Conservation (phyloP, 2,888 invertebrate genomes). For the Tridacna gigas region DNA sequence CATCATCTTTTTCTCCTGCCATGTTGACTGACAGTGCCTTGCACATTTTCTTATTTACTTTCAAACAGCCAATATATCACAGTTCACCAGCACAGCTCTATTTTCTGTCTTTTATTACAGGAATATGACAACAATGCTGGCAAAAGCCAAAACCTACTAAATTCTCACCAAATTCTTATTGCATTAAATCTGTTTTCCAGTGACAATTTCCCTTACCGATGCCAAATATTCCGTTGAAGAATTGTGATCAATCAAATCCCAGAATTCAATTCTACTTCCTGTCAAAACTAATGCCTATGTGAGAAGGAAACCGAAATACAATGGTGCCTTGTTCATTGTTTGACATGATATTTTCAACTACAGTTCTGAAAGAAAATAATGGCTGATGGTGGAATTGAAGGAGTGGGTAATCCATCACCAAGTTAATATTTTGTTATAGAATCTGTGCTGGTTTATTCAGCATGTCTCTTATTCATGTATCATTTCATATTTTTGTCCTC, state of each 20-base stretch:
- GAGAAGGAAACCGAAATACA: constrained; percentile 9
- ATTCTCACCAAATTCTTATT: neutral
- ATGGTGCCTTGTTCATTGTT: constrained; percentile 20
- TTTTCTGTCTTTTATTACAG: constrained; percentile 19
- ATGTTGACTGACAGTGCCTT: constrained; percentile 13
- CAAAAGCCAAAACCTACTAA: constrained; percentile 4
- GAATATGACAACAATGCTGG: constrained; percentile 12
- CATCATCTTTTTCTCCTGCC: neutral
- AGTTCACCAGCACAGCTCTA: constrained; percentile 13
- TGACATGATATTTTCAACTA: constrained; percentile 32
- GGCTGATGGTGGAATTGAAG: neutral
- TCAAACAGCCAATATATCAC: constrained; percentile 19
- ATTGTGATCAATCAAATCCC: constrained; percentile 36
- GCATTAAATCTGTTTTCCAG: constrained; percentile 15
- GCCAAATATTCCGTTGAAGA: constrained; percentile 29
- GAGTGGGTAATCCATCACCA: constrained; percentile 1
- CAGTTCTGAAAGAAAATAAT: neutral
- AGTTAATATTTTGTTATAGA: constrained; percentile 28
- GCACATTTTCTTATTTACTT: constrained; percentile 19
- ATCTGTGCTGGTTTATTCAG: neutral
- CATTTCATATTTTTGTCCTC: neutral
- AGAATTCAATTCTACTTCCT: constrained; percentile 51
- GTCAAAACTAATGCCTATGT: constrained; percentile 52
- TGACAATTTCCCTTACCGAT: constrained; percentile 1
- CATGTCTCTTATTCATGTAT: neutral